Evolutionary conservation across 2,888 invertebrate genomes (phyloP).

Genomic region (Colletes collaris): DNA sequence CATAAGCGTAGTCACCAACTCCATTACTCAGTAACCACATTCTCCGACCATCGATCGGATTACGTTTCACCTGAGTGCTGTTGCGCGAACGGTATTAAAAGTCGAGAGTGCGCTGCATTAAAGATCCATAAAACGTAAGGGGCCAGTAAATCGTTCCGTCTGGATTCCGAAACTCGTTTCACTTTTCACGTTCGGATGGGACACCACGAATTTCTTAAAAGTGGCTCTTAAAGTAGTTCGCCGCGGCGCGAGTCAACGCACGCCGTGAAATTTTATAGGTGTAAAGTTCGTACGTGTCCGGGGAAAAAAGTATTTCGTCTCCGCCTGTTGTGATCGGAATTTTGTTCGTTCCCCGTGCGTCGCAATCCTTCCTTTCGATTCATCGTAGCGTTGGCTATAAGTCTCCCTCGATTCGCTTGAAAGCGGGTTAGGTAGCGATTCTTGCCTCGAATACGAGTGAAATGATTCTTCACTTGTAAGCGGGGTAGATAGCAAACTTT

Average conservation of each 20-base stretch:
- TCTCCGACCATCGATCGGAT: no score
- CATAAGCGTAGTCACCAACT: no score
- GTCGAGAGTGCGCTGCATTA: background rate
- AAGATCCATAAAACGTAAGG: background rate
- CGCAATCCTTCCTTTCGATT: background rate
- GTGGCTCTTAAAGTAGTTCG: background rate
- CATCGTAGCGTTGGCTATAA: background rate
- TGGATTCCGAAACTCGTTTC: conserved; percentile 20
- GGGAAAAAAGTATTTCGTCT: background rate
- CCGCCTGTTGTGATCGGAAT: conserved; percentile 1
- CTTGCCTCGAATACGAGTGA: no score
- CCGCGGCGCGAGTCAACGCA: background rate
- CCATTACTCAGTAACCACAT: no score
- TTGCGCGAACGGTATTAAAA: background rate
- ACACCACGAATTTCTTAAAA: conserved; percentile 34
- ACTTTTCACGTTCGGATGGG: conserved; percentile 46
- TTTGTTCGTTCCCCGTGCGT: background rate
- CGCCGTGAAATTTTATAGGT: conserved; percentile 28
- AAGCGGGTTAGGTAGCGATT: background rate
- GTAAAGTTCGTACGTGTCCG: conserved; percentile 29
- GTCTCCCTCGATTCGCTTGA: background rate
- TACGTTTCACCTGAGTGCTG: no score
- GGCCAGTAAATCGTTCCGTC: conserved; percentile 3
- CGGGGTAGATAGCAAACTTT: no score
- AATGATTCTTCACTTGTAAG: no score